Percentiles rank a stretch among this genome's conserved stretches.
Evolutionary conservation across 2,888 invertebrate genomes (phyloP).

Genomic region (Chironomus tentans): DNA sequence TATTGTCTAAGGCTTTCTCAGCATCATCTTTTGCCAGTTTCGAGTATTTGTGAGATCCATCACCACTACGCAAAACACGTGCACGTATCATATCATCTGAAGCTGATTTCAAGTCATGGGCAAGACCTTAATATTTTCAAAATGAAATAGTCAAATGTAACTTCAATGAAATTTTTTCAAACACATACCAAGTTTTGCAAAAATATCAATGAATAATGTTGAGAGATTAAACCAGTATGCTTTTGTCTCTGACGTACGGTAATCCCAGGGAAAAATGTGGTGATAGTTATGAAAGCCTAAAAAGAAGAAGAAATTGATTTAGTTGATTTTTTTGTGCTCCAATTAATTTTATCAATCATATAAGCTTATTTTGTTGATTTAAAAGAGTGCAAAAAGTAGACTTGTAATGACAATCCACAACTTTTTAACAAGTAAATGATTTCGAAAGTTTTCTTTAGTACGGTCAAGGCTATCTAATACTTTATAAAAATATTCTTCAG

Average conservation of each 20-base stretch:
- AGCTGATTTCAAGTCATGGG: conserved; percentile 77
- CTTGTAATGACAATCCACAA: no score
- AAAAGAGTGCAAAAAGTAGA: no score
- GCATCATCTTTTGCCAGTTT: background rate
- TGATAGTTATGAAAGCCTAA: conserved; percentile 63
- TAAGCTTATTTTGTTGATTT: no score
- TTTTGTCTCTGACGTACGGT: conserved; percentile 64
- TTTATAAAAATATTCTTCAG: no score
- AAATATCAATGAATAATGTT: conserved; percentile 55
- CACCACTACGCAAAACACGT: conserved; percentile 63
- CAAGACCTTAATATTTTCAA: conserved; percentile 46
- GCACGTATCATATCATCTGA: conserved; percentile 58
- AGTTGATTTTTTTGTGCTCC: no score
- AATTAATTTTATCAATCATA: no score
- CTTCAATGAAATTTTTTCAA: background rate
- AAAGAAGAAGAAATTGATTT: no score
- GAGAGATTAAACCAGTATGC: conserved; percentile 53
- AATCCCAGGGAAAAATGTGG: conserved; percentile 60
- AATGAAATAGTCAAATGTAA: background rate
- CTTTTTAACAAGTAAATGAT: no score
- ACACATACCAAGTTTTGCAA: conserved; percentile 50
- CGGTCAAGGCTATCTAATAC: no score
- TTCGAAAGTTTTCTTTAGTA: no score
- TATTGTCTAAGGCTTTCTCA: background rate
- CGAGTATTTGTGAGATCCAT: conserved; percentile 48